Evolutionary conservation across 2,113 vertebrate species (phyloP).

Genomic region (Bombycilla garrulus): DNA sequence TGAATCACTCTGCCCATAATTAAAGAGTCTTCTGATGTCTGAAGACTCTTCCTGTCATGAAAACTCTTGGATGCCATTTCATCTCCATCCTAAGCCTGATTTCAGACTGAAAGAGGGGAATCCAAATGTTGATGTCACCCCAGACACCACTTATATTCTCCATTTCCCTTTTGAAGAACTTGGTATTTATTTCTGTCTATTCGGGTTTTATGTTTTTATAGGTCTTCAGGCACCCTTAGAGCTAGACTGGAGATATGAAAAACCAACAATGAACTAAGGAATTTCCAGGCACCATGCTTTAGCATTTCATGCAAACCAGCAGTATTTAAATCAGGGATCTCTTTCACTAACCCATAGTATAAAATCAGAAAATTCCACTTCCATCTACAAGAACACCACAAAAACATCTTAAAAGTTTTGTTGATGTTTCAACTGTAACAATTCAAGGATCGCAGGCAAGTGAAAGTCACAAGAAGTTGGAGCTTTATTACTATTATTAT

Average conservation of each 20-base stretch:
- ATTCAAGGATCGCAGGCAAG: neutral
- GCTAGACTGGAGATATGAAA: slow-evolving; percentile 12
- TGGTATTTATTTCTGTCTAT: slow-evolving; percentile 56
- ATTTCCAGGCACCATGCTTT: neutral
- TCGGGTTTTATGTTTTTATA: slow-evolving; percentile 14
- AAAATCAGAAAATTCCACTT: neutral
- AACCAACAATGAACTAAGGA: neutral
- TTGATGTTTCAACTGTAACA: neutral
- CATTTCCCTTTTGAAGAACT: slow-evolving; percentile 61
- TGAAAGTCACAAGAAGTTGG: neutral
- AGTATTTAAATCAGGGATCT: neutral
- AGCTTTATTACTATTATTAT: neutral
- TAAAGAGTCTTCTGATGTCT: slow-evolving; percentile 82
- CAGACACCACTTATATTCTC: slow-evolving; percentile 63
- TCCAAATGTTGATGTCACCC: slow-evolving; percentile 69
- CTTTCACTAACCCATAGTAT: neutral
- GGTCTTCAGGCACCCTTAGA: slow-evolving; percentile 43
- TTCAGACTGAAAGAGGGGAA: slow-evolving; percentile 55
- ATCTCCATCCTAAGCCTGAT: slow-evolving; percentile 68
- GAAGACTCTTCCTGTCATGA: slow-evolving; percentile 81
- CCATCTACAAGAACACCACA: neutral
- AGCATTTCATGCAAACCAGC: neutral
- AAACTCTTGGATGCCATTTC: slow-evolving; percentile 81
- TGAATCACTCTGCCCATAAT: slow-evolving; percentile 79
- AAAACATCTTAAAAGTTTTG: neutral